These are phyloP conservation scores for Pandemis cinnamomeana DNA, from an alignment of 2,888 invertebrate genomes.

Conservation along the genomic window DNA sequence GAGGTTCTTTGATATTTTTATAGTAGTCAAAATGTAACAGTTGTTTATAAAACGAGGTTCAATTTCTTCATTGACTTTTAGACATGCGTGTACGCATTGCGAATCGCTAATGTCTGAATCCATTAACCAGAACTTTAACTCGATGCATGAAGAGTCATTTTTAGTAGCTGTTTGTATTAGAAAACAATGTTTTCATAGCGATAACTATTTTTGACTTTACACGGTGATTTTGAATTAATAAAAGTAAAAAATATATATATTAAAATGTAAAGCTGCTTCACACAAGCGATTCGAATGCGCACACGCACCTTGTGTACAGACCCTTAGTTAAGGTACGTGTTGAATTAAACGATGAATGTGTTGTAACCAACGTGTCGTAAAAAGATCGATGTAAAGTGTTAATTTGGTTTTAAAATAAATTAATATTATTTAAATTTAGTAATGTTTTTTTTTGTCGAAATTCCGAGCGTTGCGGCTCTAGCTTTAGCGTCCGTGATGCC, in stretches of 20 bases:
- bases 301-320: conserved; percentile 26
- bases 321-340: conserved; percentile 37
- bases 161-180: neutral
- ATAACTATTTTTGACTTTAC: no score
- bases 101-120: conserved; percentile 3
- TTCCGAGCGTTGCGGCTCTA: no score
- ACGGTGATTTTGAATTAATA: no score
- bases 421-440: conserved; percentile 62
- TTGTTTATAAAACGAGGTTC: neutral
- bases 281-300: conserved; percentile 1
- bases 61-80: conserved; percentile 10
- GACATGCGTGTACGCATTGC: conserved; percentile 2
- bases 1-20: neutral
- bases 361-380: conserved; percentile 65
- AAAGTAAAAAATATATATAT: neutral
- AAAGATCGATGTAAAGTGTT: conserved; percentile 77
- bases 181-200: neutral
- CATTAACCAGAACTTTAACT: neutral
- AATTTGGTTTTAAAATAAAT: conserved; percentile 74
- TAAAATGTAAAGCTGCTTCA: conserved; percentile 3
- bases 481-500: no score
- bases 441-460: conserved; percentile 13
- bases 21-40: neutral
- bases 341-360: conserved; percentile 67
- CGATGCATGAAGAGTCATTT: neutral